These are phyloP conservation scores for Globicephala melas DNA, from an alignment of 2,113 vertebrate species.

Conservation along the genomic window DNA sequence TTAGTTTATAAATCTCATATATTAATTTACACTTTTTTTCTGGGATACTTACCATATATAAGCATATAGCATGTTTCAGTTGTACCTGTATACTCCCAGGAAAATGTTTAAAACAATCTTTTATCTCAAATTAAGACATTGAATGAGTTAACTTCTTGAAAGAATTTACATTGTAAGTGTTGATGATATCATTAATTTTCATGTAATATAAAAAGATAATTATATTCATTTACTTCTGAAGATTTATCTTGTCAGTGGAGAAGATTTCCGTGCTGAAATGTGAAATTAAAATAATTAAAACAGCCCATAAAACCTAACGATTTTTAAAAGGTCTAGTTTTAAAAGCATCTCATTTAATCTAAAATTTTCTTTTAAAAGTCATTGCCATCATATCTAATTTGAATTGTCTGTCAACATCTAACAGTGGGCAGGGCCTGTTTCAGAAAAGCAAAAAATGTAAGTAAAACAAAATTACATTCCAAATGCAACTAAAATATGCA, in stretches of 20 bases:
- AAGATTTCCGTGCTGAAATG: conserved; percentile 54
- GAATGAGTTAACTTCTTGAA: conserved; percentile 33
- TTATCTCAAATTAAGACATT: conserved; percentile 10
- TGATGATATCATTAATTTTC: conserved; percentile 67
- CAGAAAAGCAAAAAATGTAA: not conserved
- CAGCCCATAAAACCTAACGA: conserved; percentile 36
- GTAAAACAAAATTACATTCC: not conserved
- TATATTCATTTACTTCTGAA: conserved; percentile 63
- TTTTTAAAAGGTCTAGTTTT: conserved; percentile 48
- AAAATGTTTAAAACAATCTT: conserved; percentile 21
- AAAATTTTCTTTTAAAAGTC: conserved; percentile 42
- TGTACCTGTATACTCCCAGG: not conserved
- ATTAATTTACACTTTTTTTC: not conserved
- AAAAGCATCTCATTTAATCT: conserved; percentile 34
- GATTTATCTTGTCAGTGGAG: conserved; percentile 52
- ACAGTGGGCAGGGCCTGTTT: not conserved
- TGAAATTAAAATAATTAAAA: conserved; percentile 63
- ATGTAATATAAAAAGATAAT: conserved; percentile 63
- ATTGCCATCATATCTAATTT: conserved; percentile 26
- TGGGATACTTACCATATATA: not conserved
- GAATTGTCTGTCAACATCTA: not conserved
- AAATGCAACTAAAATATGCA: not conserved
- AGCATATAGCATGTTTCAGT: not conserved
- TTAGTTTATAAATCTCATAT: not conserved
- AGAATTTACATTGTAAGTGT: conserved; percentile 18